Evolutionary conservation across 2,113 vertebrate genomes (phyloP).

Genomic region (Etheostoma cragini): DNA sequence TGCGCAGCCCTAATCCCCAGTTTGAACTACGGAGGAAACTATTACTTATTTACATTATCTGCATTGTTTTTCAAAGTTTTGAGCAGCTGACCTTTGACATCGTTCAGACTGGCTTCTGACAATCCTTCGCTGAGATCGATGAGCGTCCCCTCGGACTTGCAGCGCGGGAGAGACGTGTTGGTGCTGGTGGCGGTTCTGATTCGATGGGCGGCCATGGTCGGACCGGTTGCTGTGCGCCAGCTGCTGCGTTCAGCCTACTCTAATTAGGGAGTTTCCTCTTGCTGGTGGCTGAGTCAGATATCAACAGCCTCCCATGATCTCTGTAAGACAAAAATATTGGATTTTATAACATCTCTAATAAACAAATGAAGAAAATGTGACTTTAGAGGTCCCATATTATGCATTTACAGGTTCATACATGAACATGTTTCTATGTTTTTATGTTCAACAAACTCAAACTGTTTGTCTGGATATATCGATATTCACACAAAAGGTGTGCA

Average conservation of each 20-base stretch:
- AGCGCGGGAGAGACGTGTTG: conserved; percentile 89
- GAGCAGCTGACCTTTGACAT: conserved; percentile 90
- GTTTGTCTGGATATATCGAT: too few species aligned
- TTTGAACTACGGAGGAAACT: too few species aligned
- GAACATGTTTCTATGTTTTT: too few species aligned
- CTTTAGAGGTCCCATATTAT: too few species aligned
- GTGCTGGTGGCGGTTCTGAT: conserved; percentile 91
- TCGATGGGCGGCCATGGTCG: conserved; percentile 93
- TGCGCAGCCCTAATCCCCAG: too few species aligned
- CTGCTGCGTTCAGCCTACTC: conserved; percentile 11
- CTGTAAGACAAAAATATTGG: conserved; percentile 58
- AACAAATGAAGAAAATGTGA: neutral
- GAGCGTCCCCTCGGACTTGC: conserved; percentile 94
- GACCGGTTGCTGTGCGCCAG: conserved; percentile 30
- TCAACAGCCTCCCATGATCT: conserved; percentile 67
- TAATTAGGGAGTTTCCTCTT: conserved; percentile 20
- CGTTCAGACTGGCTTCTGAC: conserved; percentile 86
- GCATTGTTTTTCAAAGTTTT: neutral
- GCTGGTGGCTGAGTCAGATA: conserved; percentile 13
- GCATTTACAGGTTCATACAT: too few species aligned
- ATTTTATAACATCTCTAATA: neutral
- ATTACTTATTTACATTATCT: too few species aligned
- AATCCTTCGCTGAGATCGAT: conserved; percentile 91
- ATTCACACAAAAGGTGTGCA: too few species aligned
- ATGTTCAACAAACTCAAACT: too few species aligned